Evolutionary conservation across 2,113 vertebrate genomes (phyloP).

Genomic region (Melanotaenia duboulayi): DNA sequence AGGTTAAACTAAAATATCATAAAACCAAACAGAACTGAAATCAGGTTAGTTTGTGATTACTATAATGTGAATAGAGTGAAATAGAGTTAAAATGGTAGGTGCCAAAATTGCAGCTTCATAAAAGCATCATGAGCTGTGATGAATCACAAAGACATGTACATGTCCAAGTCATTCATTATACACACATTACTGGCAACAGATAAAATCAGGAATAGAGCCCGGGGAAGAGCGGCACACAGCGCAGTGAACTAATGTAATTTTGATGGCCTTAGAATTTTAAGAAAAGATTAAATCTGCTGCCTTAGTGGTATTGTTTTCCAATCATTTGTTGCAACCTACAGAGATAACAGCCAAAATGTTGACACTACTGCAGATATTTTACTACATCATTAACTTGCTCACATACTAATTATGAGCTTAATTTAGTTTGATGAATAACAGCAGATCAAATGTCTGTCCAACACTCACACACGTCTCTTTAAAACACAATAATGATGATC

Average conservation of each 20-base stretch:
- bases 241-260: neutral
- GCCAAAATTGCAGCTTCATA: too few relatives aligned
- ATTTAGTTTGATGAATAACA: neutral
- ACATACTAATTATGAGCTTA: neutral
- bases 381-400: neutral
- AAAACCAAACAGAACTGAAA: too few relatives aligned
- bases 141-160: too few relatives aligned
- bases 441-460: too few relatives aligned
- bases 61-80: too few relatives aligned
- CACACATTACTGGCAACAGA: neutral
- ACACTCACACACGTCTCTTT: neutral
- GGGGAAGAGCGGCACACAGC: neutral
- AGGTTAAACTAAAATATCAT: too few relatives aligned
- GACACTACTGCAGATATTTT: neutral
- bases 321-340: neutral
- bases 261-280: neutral
- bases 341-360: neutral
- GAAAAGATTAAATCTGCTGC: neutral
- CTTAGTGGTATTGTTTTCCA: neutral
- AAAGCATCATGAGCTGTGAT: too few relatives aligned
- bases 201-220: neutral
- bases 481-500: conserved; percentile 7
- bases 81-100: too few relatives aligned
- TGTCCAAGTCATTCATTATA: too few relatives aligned
- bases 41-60: too few relatives aligned